Percentiles rank a stretch among this genome's conserved stretches.
These are phyloP conservation scores for Macrobrachium rosenbergii DNA, from an alignment of 1,140 invertebrate species.

Conservation along the genomic window DNA sequence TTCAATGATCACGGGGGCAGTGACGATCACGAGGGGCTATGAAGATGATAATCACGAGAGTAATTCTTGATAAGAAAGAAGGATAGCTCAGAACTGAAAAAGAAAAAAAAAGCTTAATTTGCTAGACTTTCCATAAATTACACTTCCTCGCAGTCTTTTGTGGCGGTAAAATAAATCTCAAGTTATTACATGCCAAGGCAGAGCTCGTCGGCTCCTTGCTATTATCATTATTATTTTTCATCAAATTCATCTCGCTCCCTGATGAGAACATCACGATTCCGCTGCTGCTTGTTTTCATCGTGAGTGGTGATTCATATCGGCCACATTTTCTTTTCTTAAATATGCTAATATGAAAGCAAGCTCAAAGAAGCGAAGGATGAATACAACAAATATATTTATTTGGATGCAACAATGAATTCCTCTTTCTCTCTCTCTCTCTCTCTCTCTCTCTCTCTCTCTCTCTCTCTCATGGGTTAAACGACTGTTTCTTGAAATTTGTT, in stretches of 20 bases:
- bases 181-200: too few species aligned
- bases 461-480: background rate
- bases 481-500: too few species aligned
- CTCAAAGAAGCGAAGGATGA: background rate
- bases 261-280: too few species aligned
- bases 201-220: too few species aligned
- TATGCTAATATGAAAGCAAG: background rate
- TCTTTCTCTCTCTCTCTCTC: constrained; percentile 30
- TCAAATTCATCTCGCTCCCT: too few species aligned
- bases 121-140: too few species aligned
- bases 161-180: too few species aligned
- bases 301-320: too few species aligned
- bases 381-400: background rate
- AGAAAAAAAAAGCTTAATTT: background rate
- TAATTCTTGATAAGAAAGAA: background rate
- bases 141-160: too few species aligned
- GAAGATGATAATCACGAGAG: background rate
- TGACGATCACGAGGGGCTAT: background rate
- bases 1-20: too few species aligned
- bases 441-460: constrained; percentile 40
- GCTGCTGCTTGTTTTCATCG: too few species aligned
- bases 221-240: too few species aligned
- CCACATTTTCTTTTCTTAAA: background rate
- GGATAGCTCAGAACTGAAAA: background rate
- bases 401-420: background rate